Evolutionary conservation across 2,888 invertebrate genomes (phyloP).

Genomic region (Dynastes maya): DNA sequence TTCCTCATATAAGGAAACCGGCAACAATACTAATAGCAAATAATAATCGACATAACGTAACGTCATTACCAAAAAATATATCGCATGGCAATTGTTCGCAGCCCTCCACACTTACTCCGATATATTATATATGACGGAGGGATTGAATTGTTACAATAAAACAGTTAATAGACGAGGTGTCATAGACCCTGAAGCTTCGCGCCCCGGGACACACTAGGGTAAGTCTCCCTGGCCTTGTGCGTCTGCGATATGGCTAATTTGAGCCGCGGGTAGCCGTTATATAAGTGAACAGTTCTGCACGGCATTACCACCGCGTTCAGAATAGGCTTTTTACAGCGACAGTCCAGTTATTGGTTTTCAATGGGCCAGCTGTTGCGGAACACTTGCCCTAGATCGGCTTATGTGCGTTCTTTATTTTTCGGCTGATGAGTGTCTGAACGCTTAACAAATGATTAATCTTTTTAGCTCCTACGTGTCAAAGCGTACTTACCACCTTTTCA

Average conservation of each 20-base stretch:
- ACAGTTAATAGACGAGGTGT: constrained; percentile 72
- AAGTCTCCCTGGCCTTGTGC: constrained; percentile 63
- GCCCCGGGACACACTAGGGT: constrained; percentile 66
- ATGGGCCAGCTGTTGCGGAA: constrained; percentile 59
- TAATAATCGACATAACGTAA: constrained; percentile 56
- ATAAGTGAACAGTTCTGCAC: constrained; percentile 66
- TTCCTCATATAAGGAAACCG: constrained; percentile 63
- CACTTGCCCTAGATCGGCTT: constrained; percentile 52
- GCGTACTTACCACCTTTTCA: constrained; percentile 23
- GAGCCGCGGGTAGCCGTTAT: constrained; percentile 70
- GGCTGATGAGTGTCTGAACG: constrained; percentile 43
- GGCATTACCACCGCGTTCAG: constrained; percentile 59
- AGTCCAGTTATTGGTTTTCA: constrained; percentile 69
- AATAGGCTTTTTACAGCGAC: constrained; percentile 62
- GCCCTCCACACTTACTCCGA: constrained; percentile 49
- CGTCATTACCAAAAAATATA: constrained; percentile 67
- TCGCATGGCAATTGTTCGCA: constrained; percentile 60
- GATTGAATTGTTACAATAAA: constrained; percentile 71
- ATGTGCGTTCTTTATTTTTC: constrained; percentile 51
- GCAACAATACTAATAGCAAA: constrained; percentile 58
- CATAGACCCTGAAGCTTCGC: constrained; percentile 66
- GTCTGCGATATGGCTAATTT: constrained; percentile 70
- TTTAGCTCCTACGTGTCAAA: constrained; percentile 26
- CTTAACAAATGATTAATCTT: constrained; percentile 45
- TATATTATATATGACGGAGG: constrained; percentile 57